A percentile compares a stretch with the other conserved stretches of the same genome.
These are phyloP conservation scores for Mactromeris polynyma DNA, from an alignment of 2,888 invertebrate species.

Conservation along the genomic window DNA sequence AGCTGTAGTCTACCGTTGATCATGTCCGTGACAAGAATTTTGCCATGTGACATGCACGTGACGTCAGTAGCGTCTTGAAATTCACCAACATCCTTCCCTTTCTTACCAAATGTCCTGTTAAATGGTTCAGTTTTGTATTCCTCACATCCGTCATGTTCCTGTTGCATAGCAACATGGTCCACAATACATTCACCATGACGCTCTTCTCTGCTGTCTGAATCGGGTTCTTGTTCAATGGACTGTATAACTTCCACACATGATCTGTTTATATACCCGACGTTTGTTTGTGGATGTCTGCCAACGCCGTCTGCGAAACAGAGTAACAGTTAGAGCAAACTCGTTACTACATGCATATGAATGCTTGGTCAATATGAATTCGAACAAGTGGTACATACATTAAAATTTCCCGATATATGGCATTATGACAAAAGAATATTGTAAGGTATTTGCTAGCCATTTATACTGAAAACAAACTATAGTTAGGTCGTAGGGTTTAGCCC, in stretches of 20 bases:
- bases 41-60: slow-evolving; percentile 64
- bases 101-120: slow-evolving; percentile 64
- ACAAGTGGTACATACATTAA: too few species aligned
- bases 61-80: slow-evolving; percentile 74
- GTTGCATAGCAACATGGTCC: background rate
- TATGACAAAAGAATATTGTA: too few species aligned
- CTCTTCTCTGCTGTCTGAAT: background rate
- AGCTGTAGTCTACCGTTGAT: slow-evolving; percentile 77
- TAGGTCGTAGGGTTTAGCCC: too few species aligned
- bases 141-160: background rate
- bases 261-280: slow-evolving; percentile 47
- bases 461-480: too few species aligned
- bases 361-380: too few species aligned
- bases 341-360: too few species aligned
- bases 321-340: too few species aligned
- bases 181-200: slow-evolving; percentile 16
- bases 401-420: too few species aligned
- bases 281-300: slow-evolving; percentile 23
- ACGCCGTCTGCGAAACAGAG: background rate
- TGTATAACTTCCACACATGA: slow-evolving; percentile 30
- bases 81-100: slow-evolving; percentile 63
- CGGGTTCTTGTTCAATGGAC: background rate
- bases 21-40: slow-evolving; percentile 80
- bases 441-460: too few species aligned
- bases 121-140: slow-evolving; percentile 1